Percentiles rank a stretch among this genome's conserved stretches.
These are phyloP conservation scores for Dendrolimus pini DNA, from an alignment of 2,888 invertebrate genomes.

Conservation along the genomic window DNA sequence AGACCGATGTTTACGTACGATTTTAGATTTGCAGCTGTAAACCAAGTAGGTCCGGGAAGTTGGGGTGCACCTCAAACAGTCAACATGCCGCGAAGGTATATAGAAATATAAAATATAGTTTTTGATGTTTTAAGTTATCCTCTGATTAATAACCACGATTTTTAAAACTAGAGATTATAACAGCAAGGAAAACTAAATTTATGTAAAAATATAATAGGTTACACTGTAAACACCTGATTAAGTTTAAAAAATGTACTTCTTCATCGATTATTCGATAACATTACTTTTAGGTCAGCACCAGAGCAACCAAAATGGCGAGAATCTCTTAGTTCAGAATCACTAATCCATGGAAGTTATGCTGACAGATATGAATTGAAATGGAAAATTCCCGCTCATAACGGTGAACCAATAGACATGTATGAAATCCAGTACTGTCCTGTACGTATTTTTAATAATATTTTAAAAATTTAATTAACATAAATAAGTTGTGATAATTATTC, in stretches of 20 bases:
- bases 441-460: slow-evolving; percentile 33
- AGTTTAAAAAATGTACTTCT: too few relatives aligned
- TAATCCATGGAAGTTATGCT: slow-evolving; percentile 76
- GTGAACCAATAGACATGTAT: slow-evolving; percentile 91
- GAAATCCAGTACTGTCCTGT: slow-evolving; percentile 88
- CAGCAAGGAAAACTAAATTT: too few relatives aligned
- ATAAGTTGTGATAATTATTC: slow-evolving; percentile 1
- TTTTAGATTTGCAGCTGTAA: slow-evolving; percentile 90
- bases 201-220: too few relatives aligned
- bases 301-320: slow-evolving; percentile 77
- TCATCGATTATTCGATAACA: neutral
- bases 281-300: slow-evolving; percentile 78
- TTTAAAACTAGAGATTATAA: too few relatives aligned
- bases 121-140: too few relatives aligned
- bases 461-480: neutral
- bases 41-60: slow-evolving; percentile 87
- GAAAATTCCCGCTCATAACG: slow-evolving; percentile 92
- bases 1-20: slow-evolving; percentile 86
- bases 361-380: slow-evolving; percentile 89
- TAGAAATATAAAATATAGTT: neutral
- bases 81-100: slow-evolving; percentile 82
- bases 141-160: too few relatives aligned
- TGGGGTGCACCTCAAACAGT: slow-evolving; percentile 82
- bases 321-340: slow-evolving; percentile 55
- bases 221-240: too few relatives aligned